phyloP scores from a whole-genome alignment of 1,140 invertebrate species.

The Anoplophora glabripennis region DNA sequence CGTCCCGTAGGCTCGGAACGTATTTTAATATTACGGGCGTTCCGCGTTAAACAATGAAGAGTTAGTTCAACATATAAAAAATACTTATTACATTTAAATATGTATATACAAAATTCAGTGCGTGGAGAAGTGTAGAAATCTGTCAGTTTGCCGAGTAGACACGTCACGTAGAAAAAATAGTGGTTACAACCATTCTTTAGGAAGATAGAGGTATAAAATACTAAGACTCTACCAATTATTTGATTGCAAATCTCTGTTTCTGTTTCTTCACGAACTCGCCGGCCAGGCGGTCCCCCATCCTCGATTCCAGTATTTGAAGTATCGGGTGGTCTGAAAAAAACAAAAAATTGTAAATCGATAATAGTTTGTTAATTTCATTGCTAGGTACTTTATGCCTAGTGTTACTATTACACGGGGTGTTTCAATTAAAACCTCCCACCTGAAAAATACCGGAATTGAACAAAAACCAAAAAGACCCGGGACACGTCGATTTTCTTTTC shows the following conservation, averaged over 20 bases:
- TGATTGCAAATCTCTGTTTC: constrained; percentile 62
- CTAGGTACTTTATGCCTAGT: too few relatives aligned
- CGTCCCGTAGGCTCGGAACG: too few relatives aligned
- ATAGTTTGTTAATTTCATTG: too few relatives aligned
- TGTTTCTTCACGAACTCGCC: constrained; percentile 88
- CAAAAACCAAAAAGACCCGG: too few relatives aligned
- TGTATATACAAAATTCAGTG: constrained; percentile 26
- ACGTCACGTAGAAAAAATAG: constrained; percentile 31
- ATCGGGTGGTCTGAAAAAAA: constrained; percentile 70
- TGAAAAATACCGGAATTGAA: too few relatives aligned
- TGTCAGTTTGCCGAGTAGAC: constrained; percentile 15
- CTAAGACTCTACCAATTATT: constrained; percentile 31
- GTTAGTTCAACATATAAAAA: constrained; percentile 6
- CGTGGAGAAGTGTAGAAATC: constrained; percentile 18
- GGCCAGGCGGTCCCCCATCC: constrained; percentile 80
- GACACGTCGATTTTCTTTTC: too few relatives aligned
- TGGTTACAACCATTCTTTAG: constrained; percentile 17
- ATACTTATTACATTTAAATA: constrained; percentile 22
- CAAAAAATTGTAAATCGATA: constrained; percentile 29
- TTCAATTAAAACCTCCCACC: too few relatives aligned
- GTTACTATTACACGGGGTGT: too few relatives aligned
- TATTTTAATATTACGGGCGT: constrained; percentile 1
- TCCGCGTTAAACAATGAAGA: constrained; percentile 14
- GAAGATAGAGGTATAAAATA: constrained; percentile 21
- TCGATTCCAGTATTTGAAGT: constrained; percentile 77